phyloP scores from a whole-genome alignment of 2,888 invertebrate genomes.

The Campoletis raptor region DNA sequence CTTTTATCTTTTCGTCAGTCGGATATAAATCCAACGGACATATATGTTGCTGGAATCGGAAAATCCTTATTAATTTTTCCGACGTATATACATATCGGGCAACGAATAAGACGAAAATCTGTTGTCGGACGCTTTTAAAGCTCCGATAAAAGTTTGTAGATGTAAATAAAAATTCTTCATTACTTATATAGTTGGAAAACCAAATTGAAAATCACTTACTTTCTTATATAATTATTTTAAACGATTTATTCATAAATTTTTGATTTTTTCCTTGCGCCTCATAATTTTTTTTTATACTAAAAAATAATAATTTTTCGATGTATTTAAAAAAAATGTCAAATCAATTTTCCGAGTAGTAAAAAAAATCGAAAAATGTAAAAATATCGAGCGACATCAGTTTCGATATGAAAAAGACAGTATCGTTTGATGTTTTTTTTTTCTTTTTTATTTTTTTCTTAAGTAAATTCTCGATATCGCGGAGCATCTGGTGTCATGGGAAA shows the following conservation, averaged over 20 bases:
- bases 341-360: too few species aligned
- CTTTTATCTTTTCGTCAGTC: not conserved
- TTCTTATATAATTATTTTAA: too few species aligned
- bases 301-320: too few species aligned
- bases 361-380: too few species aligned
- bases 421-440: not conserved
- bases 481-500: not conserved
- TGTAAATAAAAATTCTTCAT: not conserved
- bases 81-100: not conserved
- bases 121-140: not conserved
- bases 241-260: too few species aligned
- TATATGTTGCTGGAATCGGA: not conserved
- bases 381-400: too few species aligned
- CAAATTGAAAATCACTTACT: too few species aligned
- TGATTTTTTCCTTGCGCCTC: too few species aligned
- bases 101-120: not conserved
- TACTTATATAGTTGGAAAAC: too few species aligned
- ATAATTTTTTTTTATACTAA: too few species aligned
- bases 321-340: too few species aligned
- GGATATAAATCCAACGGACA: not conserved
- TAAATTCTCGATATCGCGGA: not conserved
- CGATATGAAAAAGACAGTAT: not conserved
- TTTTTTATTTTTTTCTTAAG: not conserved
- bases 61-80: constrained; percentile 6
- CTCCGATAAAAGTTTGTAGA: not conserved